Evolutionary conservation across 2,888 invertebrate genomes (phyloP), one percentile per base, ranked within the genome.

Genomic region (Chrysolina americana): DNA sequence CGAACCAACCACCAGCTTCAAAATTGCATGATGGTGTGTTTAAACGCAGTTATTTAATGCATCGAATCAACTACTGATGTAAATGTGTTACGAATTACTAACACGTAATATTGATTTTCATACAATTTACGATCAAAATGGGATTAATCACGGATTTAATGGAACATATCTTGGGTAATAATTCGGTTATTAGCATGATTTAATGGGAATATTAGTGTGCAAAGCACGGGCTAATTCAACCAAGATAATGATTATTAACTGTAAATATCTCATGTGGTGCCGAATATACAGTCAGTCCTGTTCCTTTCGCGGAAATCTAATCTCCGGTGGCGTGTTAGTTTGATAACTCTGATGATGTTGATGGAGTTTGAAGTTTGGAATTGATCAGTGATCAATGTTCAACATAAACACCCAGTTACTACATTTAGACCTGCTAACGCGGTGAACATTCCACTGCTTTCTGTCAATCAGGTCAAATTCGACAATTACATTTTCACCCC

Each of bases 151-250:
- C 28, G 59, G 28, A 36, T 59, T 59, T 36, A 59, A 59, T 59
- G 59, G 59, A 59, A 59, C 36, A 59, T 59, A 36, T 56, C 56
- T 59, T n/a, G 36, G n/a, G 59, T 17, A 59, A 59, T 59, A 59
- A 59, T 59, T 59, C 15, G 59, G 59, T 36, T 59, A 59, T 28
- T 59, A 59, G 36, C n/a, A 59, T 59, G 59, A 59, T 59, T 59
- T 28, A 59, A 15, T 28, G 23, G 59, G 28, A 36, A 59, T 10
- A 59, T 59, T 10, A 23, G 36, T 59, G 59, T n/a, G 59, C 59
- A 59, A 59, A 59, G 59, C 28, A 59, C 59, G 28, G 36, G 15
- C 59, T 59, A 59, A 59, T 59, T 36, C n/a, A 23, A 59, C 17
- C 50, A 50, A 15, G 13, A 28, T 17, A 11, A n/a, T 59, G 3